Evolutionary conservation across 2,797 vertebrate species (phyloP).

Genomic region (Gambelia wislizenii): DNA sequence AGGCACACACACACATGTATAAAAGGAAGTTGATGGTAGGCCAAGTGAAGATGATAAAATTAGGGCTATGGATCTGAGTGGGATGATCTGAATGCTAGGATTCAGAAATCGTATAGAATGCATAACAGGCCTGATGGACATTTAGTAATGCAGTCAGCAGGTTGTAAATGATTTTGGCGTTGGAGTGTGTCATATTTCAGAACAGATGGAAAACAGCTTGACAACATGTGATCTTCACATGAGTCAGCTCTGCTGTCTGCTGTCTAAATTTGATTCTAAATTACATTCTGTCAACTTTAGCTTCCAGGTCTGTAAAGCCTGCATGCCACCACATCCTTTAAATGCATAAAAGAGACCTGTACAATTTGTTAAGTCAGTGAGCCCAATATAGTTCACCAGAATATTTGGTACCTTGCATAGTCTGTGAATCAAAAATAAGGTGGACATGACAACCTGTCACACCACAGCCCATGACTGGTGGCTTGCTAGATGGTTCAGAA

Average conservation of each 20-base stretch:
- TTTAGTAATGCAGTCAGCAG: not conserved
- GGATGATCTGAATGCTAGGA: not conserved
- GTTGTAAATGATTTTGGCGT: not conserved
- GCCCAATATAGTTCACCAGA: not conserved
- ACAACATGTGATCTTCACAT: not conserved
- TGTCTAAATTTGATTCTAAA: not conserved
- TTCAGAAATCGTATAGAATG: not conserved
- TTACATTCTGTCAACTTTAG: not conserved
- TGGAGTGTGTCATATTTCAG: not conserved
- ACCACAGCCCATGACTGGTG: not conserved
- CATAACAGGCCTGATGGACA: not conserved
- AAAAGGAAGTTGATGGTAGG: not conserved
- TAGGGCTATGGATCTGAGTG: not conserved
- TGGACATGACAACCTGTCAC: not conserved
- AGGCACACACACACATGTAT: not conserved
- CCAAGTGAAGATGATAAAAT: not conserved
- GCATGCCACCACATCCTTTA: not conserved
- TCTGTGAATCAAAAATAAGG: too few species aligned
- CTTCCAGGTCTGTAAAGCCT: not conserved
- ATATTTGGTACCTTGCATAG: not conserved
- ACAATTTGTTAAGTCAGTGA: not conserved
- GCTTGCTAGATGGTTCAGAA: not conserved
- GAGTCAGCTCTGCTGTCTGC: not conserved
- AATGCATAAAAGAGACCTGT: not conserved
- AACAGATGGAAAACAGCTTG: slow-evolving; percentile 3